Evolutionary conservation across 2,113 vertebrate genomes (phyloP).

Genomic region (Sus scrofa): DNA sequence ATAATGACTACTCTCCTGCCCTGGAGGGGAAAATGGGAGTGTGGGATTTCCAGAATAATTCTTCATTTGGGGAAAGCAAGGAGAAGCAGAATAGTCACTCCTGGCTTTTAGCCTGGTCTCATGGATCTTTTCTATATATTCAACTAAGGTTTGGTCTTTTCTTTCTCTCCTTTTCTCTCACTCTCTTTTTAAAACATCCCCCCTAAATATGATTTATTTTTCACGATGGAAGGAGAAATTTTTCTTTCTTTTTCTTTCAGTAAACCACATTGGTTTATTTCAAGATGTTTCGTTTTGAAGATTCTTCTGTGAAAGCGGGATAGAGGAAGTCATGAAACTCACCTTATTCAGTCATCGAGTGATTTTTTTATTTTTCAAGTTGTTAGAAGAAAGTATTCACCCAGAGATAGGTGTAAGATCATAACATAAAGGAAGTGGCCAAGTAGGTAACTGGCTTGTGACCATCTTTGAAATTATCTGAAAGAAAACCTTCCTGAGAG

Average conservation of each 20-base stretch:
- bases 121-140: neutral
- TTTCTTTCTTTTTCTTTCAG: neutral
- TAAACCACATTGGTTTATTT: neutral
- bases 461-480: constrained; percentile 28
- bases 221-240: neutral
- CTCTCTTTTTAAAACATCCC: neutral
- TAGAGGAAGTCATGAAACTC: neutral
- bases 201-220: neutral
- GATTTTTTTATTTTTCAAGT: neutral
- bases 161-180: neutral
- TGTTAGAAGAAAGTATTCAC: neutral
- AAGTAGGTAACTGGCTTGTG: neutral
- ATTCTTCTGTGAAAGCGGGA: neutral
- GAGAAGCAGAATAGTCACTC: neutral
- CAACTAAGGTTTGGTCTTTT: neutral
- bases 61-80: neutral
- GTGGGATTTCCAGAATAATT: neutral
- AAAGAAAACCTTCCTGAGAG: constrained; percentile 39
- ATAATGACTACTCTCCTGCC: neutral
- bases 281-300: neutral
- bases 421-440: neutral
- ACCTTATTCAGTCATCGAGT: neutral
- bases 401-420: neutral
- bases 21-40: constrained; percentile 47
- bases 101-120: neutral